These are phyloP conservation scores for Psettodes erumei DNA, from an alignment of 2,113 vertebrate species.

Conservation along the genomic window DNA sequence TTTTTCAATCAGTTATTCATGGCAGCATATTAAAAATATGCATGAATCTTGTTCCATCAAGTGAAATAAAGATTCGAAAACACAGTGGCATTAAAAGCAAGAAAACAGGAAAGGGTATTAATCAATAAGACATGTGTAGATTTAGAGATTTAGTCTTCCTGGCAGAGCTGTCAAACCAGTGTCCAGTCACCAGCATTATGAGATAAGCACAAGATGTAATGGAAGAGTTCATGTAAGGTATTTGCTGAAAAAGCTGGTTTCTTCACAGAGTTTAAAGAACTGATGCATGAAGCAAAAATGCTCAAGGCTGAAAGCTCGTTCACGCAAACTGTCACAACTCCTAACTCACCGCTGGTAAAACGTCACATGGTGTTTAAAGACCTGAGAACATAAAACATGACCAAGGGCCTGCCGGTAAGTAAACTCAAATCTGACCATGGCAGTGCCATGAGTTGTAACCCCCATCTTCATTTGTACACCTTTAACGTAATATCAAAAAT, in stretches of 20 bases:
- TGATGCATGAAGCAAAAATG: slow-evolving; percentile 1
- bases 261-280: not conserved
- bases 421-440: not conserved
- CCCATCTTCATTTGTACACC: no score
- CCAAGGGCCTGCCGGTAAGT: not conserved
- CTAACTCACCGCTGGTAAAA: not conserved
- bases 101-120: not conserved
- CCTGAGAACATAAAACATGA: not conserved
- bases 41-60: not conserved
- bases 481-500: no score
- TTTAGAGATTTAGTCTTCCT: not conserved
- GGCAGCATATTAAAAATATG: no score
- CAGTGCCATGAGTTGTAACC: no score
- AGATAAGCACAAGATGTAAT: not conserved
- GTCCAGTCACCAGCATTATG: not conserved
- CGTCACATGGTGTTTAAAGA: not conserved
- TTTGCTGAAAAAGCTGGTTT: slow-evolving; percentile 4
- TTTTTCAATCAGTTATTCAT: not conserved
- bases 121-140: not conserved
- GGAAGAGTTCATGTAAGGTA: not conserved
- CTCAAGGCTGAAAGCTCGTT: not conserved
- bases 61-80: not conserved
- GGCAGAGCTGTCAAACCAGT: not conserved
- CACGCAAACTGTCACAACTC: not conserved
- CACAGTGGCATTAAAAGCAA: no score